phyloP scores from a whole-genome alignment of 1,140 invertebrate genomes.

The Papilio helenus region DNA sequence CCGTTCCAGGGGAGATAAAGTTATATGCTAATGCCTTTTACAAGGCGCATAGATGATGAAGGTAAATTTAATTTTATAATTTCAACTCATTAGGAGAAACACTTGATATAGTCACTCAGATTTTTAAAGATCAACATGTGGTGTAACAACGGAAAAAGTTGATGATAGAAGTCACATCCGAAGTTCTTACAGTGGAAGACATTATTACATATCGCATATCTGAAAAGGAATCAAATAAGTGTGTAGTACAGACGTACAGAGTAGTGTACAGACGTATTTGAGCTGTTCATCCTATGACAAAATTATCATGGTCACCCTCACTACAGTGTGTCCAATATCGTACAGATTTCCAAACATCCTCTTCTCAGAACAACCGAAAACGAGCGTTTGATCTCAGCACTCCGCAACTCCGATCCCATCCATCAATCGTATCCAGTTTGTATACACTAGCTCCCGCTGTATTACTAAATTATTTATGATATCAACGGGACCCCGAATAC shows the following conservation, averaged over 20 bases:
- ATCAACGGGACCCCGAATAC: neutral
- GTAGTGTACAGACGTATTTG: too few species aligned
- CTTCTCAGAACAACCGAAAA: neutral
- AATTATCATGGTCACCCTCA: neutral
- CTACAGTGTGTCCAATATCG: neutral
- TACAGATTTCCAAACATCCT: neutral
- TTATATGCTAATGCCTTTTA: neutral
- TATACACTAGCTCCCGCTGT: neutral
- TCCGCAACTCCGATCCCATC: neutral
- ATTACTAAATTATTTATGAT: conserved; percentile 7
- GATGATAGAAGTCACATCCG: too few species aligned
- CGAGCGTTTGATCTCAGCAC: conserved; percentile 13
- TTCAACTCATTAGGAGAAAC: too few species aligned
- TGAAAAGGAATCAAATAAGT: too few species aligned
- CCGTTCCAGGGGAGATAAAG: neutral
- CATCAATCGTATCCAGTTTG: conserved; percentile 13
- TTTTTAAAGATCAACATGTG: too few species aligned
- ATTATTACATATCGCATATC: too few species aligned
- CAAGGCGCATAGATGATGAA: too few species aligned
- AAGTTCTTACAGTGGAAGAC: too few species aligned
- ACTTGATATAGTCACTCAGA: too few species aligned
- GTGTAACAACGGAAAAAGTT: too few species aligned
- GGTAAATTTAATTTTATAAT: too few species aligned
- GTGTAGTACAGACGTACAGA: too few species aligned
- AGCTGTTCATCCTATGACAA: neutral